Evolutionary conservation across 1,140 invertebrate species (phyloP), one percentile per base, ranked within the genome.

Genomic region (Oryctes rhinoceros): DNA sequence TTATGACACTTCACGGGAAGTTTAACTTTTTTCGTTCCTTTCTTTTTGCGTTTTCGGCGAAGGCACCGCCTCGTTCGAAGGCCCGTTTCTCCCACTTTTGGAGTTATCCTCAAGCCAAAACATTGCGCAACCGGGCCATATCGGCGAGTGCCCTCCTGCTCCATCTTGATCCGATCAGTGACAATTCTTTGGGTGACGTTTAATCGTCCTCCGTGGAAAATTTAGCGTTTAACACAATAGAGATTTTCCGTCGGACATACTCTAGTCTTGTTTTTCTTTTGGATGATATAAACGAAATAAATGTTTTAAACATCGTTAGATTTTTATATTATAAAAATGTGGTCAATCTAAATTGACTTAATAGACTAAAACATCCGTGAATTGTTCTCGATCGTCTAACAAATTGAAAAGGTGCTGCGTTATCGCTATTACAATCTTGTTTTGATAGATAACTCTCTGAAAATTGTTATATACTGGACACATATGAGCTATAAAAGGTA

Each of bases 131-230:
- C 11, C 44, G 78, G 59, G 30, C 15, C 81, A 6, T 49, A 37
- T 37, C 47, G 15, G 39, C 7, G 75, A 39, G 82, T 80, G 81
- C 79, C 75, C 35, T 80, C 65, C 35, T 37, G 65, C 65, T 80
- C 77, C 48, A 65, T 76, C 53, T 59, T 47, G 65, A 77, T 7
- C 5, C 74, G 79, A 81, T 81, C 80, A 79, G 80, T 81, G 77
- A 59, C 48, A 53, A 48, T 59, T 78, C 48, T 78, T 59, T 37
- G 18, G 65, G 65, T 71, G 65, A 37, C 24, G 65, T 71, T 71
- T 71, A 24, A 71, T 71, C 65, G 65, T 71, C 65, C 35, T 37
- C 7, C 65, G 65, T 71, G 20, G 35, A 20, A 71, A 71, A 15
- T 71, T 71, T 71, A 18, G 11, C 24, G 62, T 20, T 30, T 67